Evolutionary conservation across 2,797 vertebrate genomes (phyloP).

Genomic region (Melanogrammus aeglefinus): DNA sequence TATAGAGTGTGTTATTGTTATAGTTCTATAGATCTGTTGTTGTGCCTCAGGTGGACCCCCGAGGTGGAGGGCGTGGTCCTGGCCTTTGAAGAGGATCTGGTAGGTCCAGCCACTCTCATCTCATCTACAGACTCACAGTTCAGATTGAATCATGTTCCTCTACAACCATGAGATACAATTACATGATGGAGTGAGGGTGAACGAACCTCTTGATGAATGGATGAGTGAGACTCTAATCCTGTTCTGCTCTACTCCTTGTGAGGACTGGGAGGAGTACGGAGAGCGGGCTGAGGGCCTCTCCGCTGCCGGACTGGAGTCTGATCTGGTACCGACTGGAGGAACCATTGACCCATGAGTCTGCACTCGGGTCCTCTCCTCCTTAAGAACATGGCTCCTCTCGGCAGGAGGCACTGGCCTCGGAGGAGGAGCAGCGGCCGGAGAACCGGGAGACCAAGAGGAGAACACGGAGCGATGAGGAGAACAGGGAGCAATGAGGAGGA

Average conservation of each 20-base stretch:
- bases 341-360: background rate
- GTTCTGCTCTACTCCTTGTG: background rate
- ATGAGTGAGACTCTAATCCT: background rate
- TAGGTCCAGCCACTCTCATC: constrained; percentile 29
- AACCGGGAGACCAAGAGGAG: too few species aligned
- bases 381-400: background rate
- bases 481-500: too few species aligned
- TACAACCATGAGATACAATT: background rate
- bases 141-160: background rate
- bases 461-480: too few species aligned
- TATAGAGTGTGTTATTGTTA: too few species aligned
- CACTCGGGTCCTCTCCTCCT: background rate
- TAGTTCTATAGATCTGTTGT: background rate
- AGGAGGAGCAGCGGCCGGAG: too few species aligned
- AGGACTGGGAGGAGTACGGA: constrained; percentile 40
- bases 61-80: constrained; percentile 2
- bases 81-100: constrained; percentile 36
- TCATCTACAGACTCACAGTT: background rate
- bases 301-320: constrained; percentile 20
- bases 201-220: background rate
- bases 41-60: constrained; percentile 25
- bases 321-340: constrained; percentile 54
- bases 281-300: constrained; percentile 30
- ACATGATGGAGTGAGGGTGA: background rate
- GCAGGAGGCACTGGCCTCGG: too few species aligned